These are phyloP conservation scores for Cladopsammia gracilis DNA, from an alignment of 64 coral and sea anemone genomes.

Conservation along the genomic window DNA sequence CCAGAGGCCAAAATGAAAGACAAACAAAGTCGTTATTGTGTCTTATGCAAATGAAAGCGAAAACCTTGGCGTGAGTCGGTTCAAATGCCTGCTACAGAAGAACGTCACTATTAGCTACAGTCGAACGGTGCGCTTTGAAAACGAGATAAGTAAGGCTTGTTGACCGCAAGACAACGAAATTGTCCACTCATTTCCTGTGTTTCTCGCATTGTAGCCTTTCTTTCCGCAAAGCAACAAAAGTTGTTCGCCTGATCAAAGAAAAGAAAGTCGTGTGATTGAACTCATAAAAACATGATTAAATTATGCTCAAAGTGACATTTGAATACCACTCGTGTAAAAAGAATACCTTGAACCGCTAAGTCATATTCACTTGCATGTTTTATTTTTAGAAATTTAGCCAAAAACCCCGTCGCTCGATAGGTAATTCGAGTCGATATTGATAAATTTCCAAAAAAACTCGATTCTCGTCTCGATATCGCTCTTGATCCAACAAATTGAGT, in stretches of 20 bases:
- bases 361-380: neutral
- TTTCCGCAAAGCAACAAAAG: constrained; percentile 9
- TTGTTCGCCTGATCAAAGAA: neutral
- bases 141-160: constrained; percentile 2
- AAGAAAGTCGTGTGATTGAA: neutral
- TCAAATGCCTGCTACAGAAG: neutral
- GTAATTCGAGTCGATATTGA: neutral
- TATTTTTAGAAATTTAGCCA: neutral
- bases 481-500: constrained; percentile 30
- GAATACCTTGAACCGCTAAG: neutral
- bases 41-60: constrained; percentile 31
- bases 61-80: constrained; percentile 14
- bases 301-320: constrained; percentile 35
- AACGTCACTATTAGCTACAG: constrained; percentile 15
- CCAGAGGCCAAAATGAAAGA: constrained; percentile 20
- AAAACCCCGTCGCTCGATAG: neutral
- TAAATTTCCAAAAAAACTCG: neutral
- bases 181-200: constrained; percentile 20
- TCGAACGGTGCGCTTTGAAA: neutral
- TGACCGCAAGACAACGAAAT: neutral
- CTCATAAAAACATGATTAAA: constrained; percentile 42
- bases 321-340: constrained; percentile 19
- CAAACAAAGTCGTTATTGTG: constrained; percentile 77
- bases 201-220: neutral
- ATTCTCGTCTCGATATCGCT: neutral